Evolutionary conservation across 1,140 invertebrate genomes (phyloP).

Genomic region (Drosophila ananassae): DNA sequence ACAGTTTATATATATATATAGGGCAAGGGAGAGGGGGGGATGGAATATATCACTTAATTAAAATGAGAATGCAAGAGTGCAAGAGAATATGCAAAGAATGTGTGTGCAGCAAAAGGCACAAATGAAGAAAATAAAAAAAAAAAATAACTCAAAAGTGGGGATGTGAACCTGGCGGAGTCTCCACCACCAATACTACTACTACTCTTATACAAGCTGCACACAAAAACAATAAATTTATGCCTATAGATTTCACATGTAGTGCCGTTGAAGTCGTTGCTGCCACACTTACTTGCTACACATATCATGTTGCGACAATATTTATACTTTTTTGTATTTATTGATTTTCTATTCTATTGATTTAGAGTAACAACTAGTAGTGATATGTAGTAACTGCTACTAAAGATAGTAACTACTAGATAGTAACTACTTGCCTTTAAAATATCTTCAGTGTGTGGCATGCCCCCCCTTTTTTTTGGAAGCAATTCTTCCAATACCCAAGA

Average conservation of each 20-base stretch:
- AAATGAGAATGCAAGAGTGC: constrained; percentile 63
- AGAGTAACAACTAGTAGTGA: background rate
- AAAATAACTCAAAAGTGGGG: constrained; percentile 43
- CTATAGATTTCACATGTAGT: constrained; percentile 74
- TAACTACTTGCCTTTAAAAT: background rate
- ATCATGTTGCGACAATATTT: too few species aligned
- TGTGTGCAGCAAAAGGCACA: constrained; percentile 20
- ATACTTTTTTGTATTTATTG: too few species aligned
- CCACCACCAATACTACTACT: background rate
- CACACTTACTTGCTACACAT: constrained; percentile 42
- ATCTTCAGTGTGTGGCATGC: background rate
- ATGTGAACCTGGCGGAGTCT: constrained; percentile 11
- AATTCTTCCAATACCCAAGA: constrained; percentile 48
- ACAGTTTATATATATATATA: constrained; percentile 61
- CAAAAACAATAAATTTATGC: constrained; percentile 80
- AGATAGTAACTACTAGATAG: background rate
- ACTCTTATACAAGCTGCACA: constrained; percentile 8
- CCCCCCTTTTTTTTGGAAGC: constrained; percentile 7
- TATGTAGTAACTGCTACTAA: background rate
- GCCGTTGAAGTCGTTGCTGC: constrained; percentile 35
- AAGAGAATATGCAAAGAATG: constrained; percentile 71
- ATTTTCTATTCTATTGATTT: too few species aligned
- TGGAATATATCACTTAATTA: constrained; percentile 67
- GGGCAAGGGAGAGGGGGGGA: background rate
- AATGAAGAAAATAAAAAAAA: constrained; percentile 35